A percentile compares a stretch with the other conserved stretches of the same genome.
These are phyloP conservation scores for Myioborus melanocephalus DNA, from an alignment of 2,797 vertebrate species.

Conservation along the genomic window DNA sequence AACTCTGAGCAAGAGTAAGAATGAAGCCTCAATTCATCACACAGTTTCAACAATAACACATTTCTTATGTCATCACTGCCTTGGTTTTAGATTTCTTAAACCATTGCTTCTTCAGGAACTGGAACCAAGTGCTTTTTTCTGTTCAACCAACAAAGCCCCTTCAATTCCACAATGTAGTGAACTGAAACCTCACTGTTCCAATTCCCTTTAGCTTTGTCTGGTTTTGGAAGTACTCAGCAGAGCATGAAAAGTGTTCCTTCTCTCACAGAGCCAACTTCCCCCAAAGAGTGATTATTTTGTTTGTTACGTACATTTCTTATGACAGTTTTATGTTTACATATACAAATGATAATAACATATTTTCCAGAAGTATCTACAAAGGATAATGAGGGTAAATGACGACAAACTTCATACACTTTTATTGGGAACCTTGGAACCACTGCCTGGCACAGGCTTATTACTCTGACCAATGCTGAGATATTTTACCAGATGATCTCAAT, in stretches of 20 bases:
- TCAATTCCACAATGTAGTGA: neutral
- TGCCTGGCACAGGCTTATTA: neutral
- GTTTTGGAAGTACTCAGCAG: neutral
- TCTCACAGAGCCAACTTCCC: neutral
- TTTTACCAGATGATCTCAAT: neutral
- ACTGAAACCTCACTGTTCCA: neutral
- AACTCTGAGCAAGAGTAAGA: neutral
- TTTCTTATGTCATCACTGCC: neutral
- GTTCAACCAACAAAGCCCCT: neutral
- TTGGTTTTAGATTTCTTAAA: neutral
- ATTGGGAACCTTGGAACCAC: neutral
- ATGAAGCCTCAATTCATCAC: neutral
- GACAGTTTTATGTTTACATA: neutral
- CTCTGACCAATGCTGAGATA: neutral
- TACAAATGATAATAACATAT: neutral
- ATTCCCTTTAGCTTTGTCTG: neutral
- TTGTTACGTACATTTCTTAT: neutral
- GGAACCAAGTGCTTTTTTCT: neutral
- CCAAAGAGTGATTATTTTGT: neutral
- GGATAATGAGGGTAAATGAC: neutral
- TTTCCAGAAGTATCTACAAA: neutral
- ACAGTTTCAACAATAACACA: neutral
- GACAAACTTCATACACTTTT: neutral
- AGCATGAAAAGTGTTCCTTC: neutral
- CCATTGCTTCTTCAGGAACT: neutral